A percentile compares a stretch with the other conserved stretches of the same genome.
These are phyloP conservation scores for Erynnis tages DNA, from an alignment of 2,888 invertebrate species.

Conservation along the genomic window DNA sequence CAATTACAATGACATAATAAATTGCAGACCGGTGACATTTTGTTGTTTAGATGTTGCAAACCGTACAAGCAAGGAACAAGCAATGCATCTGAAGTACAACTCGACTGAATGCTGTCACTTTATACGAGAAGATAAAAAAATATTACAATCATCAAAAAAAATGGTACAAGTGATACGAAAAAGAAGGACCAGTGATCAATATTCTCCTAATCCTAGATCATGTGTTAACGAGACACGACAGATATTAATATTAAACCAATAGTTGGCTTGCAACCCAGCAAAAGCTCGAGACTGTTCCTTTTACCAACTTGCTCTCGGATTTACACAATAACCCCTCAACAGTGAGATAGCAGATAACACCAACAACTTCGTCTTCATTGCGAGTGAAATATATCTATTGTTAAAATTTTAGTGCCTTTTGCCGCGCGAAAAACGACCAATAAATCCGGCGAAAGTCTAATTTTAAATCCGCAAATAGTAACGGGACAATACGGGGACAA, in stretches of 20 bases:
- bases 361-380: constrained; percentile 18
- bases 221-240: too few species aligned
- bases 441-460: constrained; percentile 20
- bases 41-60: constrained; percentile 1
- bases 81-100: too few species aligned
- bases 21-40: background rate
- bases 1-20: constrained; percentile 2
- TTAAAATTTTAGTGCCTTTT: constrained; percentile 22
- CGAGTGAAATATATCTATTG: constrained; percentile 16
- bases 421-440: constrained; percentile 18
- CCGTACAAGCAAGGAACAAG: too few species aligned
- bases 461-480: constrained; percentile 9
- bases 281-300: background rate
- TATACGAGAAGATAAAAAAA: too few species aligned
- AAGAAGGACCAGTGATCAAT: too few species aligned
- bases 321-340: constrained; percentile 5
- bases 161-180: too few species aligned
- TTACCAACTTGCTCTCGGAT: background rate
- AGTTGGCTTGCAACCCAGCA: too few species aligned
- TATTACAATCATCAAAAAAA: too few species aligned
- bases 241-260: too few species aligned
- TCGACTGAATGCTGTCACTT: too few species aligned
- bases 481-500: constrained; percentile 11
- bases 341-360: constrained; percentile 16
- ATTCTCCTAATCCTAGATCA: too few species aligned